phyloP scores from a whole-genome alignment of 2,888 invertebrate genomes.

The Himalopsyche tibetana region DNA sequence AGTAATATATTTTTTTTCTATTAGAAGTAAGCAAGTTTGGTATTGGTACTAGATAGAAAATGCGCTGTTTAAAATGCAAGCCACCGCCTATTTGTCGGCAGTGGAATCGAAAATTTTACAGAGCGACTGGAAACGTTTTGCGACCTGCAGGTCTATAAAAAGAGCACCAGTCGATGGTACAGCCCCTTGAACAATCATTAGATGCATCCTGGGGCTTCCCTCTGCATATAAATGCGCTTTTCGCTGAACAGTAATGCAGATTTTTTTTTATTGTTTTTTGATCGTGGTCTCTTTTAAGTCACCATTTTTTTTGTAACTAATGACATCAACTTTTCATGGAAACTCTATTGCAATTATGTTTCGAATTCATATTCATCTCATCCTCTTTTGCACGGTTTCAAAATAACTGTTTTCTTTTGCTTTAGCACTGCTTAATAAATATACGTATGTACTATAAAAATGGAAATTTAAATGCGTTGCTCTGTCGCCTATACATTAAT shows the following conservation, averaged over 20 bases:
- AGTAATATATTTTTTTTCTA: conserved; percentile 43
- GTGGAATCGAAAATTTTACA: conserved; percentile 39
- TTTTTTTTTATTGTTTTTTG: conserved; percentile 6
- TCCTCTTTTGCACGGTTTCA: no score
- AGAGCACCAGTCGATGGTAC: neutral
- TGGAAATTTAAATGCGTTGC: no score
- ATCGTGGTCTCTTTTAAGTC: no score
- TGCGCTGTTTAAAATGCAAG: conserved; percentile 60
- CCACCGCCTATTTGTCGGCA: conserved; percentile 50
- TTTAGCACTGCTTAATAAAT: no score
- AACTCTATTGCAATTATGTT: no score
- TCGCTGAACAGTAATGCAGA: conserved; percentile 7
- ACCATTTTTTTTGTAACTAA: no score
- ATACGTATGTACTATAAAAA: no score
- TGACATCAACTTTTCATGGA: no score
- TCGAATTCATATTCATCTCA: no score
- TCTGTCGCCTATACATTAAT: no score
- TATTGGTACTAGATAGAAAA: conserved; percentile 34
- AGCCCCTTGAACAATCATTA: conserved; percentile 1
- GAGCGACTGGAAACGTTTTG: neutral
- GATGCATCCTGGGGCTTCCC: neutral
- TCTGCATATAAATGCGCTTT: conserved; percentile 19
- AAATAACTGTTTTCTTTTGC: no score
- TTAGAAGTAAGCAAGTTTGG: neutral
- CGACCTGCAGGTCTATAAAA: conserved; percentile 12